Base-by-base conservation (phyloP, 92 coral and sea anemone species). In the Parazoanthus atlanticus region DNA sequence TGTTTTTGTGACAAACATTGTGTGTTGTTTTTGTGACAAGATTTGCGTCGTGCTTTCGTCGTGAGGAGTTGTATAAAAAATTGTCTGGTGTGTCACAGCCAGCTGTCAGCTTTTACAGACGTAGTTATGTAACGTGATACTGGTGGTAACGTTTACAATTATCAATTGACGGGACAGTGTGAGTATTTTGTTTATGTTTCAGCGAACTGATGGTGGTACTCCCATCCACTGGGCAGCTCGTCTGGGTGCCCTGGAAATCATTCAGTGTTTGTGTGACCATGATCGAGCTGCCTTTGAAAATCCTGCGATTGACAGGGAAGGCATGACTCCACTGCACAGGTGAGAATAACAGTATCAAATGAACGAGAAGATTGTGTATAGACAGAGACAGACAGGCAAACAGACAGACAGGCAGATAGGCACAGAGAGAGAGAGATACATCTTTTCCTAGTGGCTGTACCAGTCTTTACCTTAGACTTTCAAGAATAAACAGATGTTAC, bases 281-380 rank as follows among this genome's bases (percentile, higher is more conserved):
- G 94, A 93, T 26, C 90, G 84, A 76, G 82, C 91, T 0, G 90
- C 91, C 5, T 93, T 95, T 67, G 89, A 90, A 49, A 91, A 91
- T 8, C 66, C 93, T 21, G 79, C 91, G 30, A 84, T 92, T 25
- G 98, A 95, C 85, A 88, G 85, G 41, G 96, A 95, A 19, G 94
- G 91, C 52, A 95, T 95, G 98, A 95, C 98, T 9, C 95, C 98
- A 8, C 81, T 95, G 13, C 98, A 95, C 86, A 92, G 98, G 98
- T 95, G 85, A 74, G 56, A 38, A 43, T 36, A 36, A 41, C 17
- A 2, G 23, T 4, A 79, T 52, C 12, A 15, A 15, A 16, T 52
- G 58, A 52, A 52, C 58, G 0, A 12, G 19, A 46, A 52, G 58
- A 12, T 2, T 61, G 47, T 41, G 52, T 31, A 5, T 25, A 34